These are phyloP conservation scores for Drosophila peninsularis DNA, from an alignment of 2,888 invertebrate genomes.

Conservation along the genomic window DNA sequence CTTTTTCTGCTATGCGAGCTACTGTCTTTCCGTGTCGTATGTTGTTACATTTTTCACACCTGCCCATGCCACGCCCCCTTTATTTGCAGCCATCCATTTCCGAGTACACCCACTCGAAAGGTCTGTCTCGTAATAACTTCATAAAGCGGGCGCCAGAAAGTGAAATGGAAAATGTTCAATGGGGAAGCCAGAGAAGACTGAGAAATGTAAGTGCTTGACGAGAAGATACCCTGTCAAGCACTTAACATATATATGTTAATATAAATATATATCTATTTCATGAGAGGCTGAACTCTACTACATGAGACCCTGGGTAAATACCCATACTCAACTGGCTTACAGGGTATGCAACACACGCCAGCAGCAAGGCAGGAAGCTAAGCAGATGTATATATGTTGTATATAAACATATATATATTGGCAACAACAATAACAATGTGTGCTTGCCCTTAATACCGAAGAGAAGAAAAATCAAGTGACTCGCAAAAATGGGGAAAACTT, in stretches of 20 bases:
- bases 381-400: background rate
- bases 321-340: conserved; percentile 1
- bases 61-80: conserved; percentile 44
- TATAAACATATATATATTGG: background rate
- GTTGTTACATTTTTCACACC: conserved; percentile 72
- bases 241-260: background rate
- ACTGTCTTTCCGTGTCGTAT: conserved; percentile 31
- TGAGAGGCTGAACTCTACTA: background rate
- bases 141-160: conserved; percentile 64
- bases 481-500: conserved; percentile 68
- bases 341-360: background rate
- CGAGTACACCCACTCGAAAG: conserved; percentile 17
- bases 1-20: background rate
- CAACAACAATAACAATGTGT: conserved; percentile 35
- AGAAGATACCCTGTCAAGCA: background rate
- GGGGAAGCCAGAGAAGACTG: conserved; percentile 16
- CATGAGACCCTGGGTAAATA: background rate
- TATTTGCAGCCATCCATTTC: conserved; percentile 35
- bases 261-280: background rate
- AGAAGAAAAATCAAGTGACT: conserved; percentile 61
- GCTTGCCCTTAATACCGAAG: conserved; percentile 60
- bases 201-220: background rate
- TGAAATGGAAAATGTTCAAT: conserved; percentile 54
- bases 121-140: conserved; percentile 66
- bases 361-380: conserved; percentile 3